Base-by-base conservation (phyloP, 2,113 vertebrate genomes). In the Trematomus loennbergii region DNA sequence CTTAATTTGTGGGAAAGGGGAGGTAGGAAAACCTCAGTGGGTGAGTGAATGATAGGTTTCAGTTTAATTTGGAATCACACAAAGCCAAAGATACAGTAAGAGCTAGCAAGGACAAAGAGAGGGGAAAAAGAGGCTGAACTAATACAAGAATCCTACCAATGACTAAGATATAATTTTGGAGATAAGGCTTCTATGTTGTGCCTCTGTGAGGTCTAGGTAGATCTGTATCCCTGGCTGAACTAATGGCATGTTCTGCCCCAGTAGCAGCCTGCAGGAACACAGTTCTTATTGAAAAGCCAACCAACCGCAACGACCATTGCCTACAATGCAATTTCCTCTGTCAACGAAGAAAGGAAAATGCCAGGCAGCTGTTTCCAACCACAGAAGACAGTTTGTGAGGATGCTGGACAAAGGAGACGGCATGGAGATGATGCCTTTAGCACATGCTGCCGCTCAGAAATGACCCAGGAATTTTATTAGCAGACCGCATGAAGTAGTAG, bases 391-490 rank as follows among this genome's bases (percentile, higher is more conserved):
- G 43, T 78, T 75, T 80, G 75, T 84, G 71, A 84, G 79, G 85
- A 79, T 58, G 73, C 55, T 81, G 77, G 79, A 91, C 86, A 85
- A 79, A 85, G 74, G 65, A 85, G 78, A 63, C 11, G 22, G 52
- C 57, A 52, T 60, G 46, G 57, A 81, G 75, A 57, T 33, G 70
- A 90, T 91, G 89, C 63, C 77, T 93, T 91, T 88, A 88, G 82
- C 93, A 94, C 88, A 92, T 93, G 91, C 69, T 78, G 84, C 80
- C 17, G 13, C 55, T 87, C 87, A 87, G 75, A 85, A 67, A 58
- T 57, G 88, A 86, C 75, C 82, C 60, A 43, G 52, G 77, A 79
- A 73, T 90, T 94, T 94, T 88, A 94, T 90, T 92, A 85, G 85
- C 59, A 86, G 72, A 87, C 75, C 72, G 63, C 91, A 85, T 89